These are phyloP conservation scores for Sylvietta virens DNA, from an alignment of 2,113 vertebrate genomes.

Conservation along the genomic window DNA sequence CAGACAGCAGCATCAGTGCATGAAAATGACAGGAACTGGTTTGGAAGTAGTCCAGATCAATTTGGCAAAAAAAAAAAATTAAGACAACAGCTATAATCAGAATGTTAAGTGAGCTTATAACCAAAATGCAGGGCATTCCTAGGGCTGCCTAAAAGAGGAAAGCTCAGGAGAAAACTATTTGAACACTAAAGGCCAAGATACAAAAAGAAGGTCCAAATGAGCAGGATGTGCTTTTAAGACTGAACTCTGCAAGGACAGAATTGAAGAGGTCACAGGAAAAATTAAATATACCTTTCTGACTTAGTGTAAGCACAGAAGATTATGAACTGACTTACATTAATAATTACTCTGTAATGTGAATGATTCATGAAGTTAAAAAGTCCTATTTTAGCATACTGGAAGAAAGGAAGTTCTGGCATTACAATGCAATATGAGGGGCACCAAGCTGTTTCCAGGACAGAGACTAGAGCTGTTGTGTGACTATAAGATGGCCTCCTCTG, in stretches of 20 bases:
- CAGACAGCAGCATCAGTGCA: neutral
- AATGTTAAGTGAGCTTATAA: neutral
- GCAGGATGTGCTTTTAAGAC: neutral
- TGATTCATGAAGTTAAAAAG: conserved; percentile 52
- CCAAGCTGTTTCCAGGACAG: conserved; percentile 26
- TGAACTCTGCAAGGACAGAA: neutral
- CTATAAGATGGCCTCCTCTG: neutral
- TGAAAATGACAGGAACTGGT: neutral
- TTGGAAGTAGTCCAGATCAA: neutral
- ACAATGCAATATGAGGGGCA: neutral
- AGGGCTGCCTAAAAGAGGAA: neutral
- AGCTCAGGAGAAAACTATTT: neutral
- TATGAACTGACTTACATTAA: conserved; percentile 21
- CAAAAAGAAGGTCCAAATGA: neutral
- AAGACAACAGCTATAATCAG: neutral
- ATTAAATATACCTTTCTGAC: conserved; percentile 31
- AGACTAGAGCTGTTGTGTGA: conserved; percentile 2
- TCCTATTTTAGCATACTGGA: neutral
- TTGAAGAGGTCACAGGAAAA: neutral
- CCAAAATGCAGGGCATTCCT: neutral
- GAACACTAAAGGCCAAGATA: neutral
- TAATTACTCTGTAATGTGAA: conserved; percentile 24
- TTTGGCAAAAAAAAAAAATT: neutral
- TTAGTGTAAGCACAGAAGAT: conserved; percentile 29
- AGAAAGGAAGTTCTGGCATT: neutral